Conservation (phyloP, 2,888 invertebrate species). For the Odontocerum albicorne region DNA sequence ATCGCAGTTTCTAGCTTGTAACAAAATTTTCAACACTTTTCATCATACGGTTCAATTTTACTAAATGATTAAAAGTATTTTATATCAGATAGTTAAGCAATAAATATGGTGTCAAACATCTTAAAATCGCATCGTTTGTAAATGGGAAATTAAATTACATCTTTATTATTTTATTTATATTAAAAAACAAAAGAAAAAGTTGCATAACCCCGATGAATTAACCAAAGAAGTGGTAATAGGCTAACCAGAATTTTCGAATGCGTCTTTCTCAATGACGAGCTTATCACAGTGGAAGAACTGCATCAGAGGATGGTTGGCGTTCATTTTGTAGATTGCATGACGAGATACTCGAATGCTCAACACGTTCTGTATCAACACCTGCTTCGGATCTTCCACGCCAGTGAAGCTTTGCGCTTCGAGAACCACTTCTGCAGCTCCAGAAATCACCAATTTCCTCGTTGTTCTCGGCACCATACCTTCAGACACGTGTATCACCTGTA, state of each 20-base stretch:
- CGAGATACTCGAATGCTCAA: conserved; percentile 54
- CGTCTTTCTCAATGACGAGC: conserved; percentile 62
- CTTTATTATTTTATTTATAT: too few relatives aligned
- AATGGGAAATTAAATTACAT: too few relatives aligned
- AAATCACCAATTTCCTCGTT: conserved; percentile 61
- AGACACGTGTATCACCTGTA: conserved; percentile 54
- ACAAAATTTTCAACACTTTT: too few relatives aligned
- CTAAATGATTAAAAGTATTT: too few relatives aligned
- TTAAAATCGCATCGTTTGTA: too few relatives aligned
- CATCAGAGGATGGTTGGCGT: conserved; percentile 60
- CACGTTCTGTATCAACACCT: conserved; percentile 54
- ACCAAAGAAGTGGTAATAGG: too few relatives aligned
- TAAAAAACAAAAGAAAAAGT: too few relatives aligned
- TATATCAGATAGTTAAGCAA: too few relatives aligned
- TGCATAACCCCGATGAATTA: too few relatives aligned
- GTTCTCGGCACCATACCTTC: conserved; percentile 59
- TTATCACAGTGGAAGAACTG: conserved; percentile 62
- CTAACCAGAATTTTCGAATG: conserved; percentile 65
- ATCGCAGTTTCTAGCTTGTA: too few relatives aligned
- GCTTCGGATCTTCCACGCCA: conserved; percentile 57
- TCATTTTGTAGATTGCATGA: conserved; percentile 62
- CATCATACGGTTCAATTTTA: too few relatives aligned
- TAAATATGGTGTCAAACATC: too few relatives aligned
- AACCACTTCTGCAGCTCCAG: conserved; percentile 57
- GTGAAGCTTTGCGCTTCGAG: conserved; percentile 61